Evolutionary conservation across 2,888 invertebrate genomes (phyloP), one percentile per base, ranked within the genome.

Genomic region (Watsonalla binaria): DNA sequence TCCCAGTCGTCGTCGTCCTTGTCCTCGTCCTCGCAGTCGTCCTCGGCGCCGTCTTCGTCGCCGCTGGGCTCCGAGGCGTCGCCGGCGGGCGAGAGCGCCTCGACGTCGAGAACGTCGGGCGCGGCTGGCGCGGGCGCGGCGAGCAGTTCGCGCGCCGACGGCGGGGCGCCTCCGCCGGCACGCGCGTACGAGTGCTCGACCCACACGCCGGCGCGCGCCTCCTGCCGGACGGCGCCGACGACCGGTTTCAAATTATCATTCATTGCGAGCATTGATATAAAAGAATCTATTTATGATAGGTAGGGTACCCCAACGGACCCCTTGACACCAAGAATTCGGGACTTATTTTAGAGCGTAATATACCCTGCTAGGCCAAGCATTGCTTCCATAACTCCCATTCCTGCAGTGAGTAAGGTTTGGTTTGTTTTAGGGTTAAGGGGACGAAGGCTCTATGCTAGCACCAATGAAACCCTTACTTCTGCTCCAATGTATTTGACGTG

Each of bases 1-100:
- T 80, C 82, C 74, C 78, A 80, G 39, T 73, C 80, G 50, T 63
- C 65, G 45, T 60, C 72, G 33, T 54, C 70, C 39, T 55, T 63
- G 33, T 51, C 62, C 46, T 46, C 58, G 24, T 39, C 54, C 46
- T 53, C 55, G 42, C 11, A 57, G 52, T 53, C 60, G 46, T 51
- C 61, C 37, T 53, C 65, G 56, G 48, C 62, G 57, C 46, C 57
- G 34, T 48, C 55, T 53, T 33, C 52, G 53, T 45, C 9, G 52
- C 50, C 53, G 57, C 58, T 52, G 60, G 58, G 53, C 48, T 48
- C 24, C 66, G 61, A 53, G 59, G 61, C 51, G 58, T 52, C 54
- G 57, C 48, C 46, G 52, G 58, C 54, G 46, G 56, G 54, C 51
- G 53, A 24, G 24, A 24, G 24, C 24, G 24, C 24, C 51, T 65